phyloP scores from a whole-genome alignment of 2,888 invertebrate species.

The Phanerotoma sp. region DNA sequence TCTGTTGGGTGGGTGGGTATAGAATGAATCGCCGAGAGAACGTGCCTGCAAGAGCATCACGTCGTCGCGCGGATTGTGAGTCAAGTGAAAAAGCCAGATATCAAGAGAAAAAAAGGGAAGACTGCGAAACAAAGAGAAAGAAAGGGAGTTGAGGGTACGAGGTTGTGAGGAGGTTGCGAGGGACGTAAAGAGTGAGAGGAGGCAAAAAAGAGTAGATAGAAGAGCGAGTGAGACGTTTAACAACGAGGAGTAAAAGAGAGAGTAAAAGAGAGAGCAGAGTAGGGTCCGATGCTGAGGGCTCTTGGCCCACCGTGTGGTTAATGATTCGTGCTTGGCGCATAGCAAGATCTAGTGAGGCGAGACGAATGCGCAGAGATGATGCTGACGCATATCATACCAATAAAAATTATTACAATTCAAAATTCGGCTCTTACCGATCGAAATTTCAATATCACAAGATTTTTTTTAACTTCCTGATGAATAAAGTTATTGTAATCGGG shows the following conservation, averaged over 20 bases:
- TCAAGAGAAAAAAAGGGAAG: neutral
- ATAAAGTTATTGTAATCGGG: no score
- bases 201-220: neutral
- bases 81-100: slow-evolving; percentile 6
- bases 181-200: neutral
- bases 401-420: neutral
- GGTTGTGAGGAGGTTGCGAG: neutral
- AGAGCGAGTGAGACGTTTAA: neutral
- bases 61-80: slow-evolving; percentile 8
- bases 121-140: no score
- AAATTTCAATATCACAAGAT: no score
- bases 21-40: slow-evolving; percentile 15
- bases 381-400: neutral
- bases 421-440: no score
- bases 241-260: neutral
- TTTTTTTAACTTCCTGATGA: no score
- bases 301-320: slow-evolving; percentile 13
- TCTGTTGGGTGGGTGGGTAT: neutral
- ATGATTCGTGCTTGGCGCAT: slow-evolving; percentile 13
- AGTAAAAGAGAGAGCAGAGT: neutral
- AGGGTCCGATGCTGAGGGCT: neutral
- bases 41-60: slow-evolving; percentile 5
- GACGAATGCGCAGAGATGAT: neutral
- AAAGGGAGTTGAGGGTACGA: neutral
- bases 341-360: slow-evolving; percentile 11